Conservation (phyloP, 2,888 invertebrate species). For the Patella caerulea region DNA sequence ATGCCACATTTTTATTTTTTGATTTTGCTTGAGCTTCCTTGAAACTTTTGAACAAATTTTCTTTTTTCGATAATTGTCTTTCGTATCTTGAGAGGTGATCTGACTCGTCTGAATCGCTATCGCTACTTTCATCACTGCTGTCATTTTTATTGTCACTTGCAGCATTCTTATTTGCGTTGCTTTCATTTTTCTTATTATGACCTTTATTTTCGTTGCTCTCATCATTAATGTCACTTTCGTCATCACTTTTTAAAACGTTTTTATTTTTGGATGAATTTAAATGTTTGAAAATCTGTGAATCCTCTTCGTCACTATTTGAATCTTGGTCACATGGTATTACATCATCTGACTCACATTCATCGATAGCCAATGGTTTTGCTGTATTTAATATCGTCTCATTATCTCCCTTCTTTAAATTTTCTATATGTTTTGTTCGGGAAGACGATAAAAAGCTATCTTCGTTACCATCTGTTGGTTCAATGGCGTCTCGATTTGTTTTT, state of each 20-base stretch:
- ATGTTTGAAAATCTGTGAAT: neutral
- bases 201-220: neutral
- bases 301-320: neutral
- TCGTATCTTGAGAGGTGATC: neutral
- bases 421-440: neutral
- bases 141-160: neutral
- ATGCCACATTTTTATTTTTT: neutral
- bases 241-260: constrained; percentile 1
- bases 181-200: neutral
- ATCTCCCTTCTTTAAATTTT: neutral
- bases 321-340: neutral
- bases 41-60: neutral
- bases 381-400: neutral
- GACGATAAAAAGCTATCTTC: neutral
- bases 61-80: neutral
- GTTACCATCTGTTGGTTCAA: neutral
- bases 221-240: neutral
- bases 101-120: neutral
- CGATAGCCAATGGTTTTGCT: neutral
- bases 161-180: neutral
- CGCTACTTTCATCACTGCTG: neutral
- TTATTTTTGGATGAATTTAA: neutral
- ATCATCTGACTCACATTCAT: neutral
- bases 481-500: neutral
- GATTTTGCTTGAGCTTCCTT: neutral